Evolutionary conservation across 2,113 vertebrate genomes (phyloP).

Genomic region (Bothrops jararaca): DNA sequence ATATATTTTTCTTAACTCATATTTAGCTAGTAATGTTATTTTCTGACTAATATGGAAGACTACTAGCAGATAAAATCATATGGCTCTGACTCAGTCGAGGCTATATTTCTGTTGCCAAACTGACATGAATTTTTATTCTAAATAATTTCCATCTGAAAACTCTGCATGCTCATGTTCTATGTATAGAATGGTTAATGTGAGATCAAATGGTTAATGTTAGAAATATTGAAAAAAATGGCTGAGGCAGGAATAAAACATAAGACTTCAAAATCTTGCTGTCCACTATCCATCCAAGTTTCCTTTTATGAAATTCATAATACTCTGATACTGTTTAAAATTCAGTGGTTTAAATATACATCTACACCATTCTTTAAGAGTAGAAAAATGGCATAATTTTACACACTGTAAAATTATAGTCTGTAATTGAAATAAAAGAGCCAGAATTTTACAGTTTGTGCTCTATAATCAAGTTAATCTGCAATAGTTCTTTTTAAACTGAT

Average conservation of each 20-base stretch:
- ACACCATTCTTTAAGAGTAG: not conserved
- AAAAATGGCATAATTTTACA: not conserved
- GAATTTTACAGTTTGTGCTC: not conserved
- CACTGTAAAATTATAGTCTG: not conserved
- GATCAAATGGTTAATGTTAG: slow-evolving; percentile 5
- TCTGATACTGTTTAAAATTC: slow-evolving; percentile 71
- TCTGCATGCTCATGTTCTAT: slow-evolving; percentile 9
- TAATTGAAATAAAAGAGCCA: not conserved
- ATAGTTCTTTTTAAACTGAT: not conserved
- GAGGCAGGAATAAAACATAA: slow-evolving; percentile 38
- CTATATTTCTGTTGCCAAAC: slow-evolving; percentile 1
- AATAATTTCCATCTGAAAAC: slow-evolving; percentile 13
- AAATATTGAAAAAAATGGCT: slow-evolving; percentile 30
- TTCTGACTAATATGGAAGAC: not conserved
- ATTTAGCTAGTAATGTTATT: slow-evolving; percentile 7
- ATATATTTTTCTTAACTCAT: slow-evolving; percentile 7
- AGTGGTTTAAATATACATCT: not conserved
- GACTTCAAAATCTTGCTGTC: slow-evolving; percentile 55
- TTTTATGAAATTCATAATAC: slow-evolving; percentile 69
- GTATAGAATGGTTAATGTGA: slow-evolving; percentile 3
- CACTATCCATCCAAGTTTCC: slow-evolving; percentile 70
- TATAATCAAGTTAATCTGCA: not conserved
- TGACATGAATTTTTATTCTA: slow-evolving; percentile 5
- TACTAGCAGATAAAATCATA: not conserved
- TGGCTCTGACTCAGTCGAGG: not conserved